These are phyloP conservation scores for Salarias fasciatus DNA, from an alignment of 2,797 vertebrate genomes.

Conservation along the genomic window DNA sequence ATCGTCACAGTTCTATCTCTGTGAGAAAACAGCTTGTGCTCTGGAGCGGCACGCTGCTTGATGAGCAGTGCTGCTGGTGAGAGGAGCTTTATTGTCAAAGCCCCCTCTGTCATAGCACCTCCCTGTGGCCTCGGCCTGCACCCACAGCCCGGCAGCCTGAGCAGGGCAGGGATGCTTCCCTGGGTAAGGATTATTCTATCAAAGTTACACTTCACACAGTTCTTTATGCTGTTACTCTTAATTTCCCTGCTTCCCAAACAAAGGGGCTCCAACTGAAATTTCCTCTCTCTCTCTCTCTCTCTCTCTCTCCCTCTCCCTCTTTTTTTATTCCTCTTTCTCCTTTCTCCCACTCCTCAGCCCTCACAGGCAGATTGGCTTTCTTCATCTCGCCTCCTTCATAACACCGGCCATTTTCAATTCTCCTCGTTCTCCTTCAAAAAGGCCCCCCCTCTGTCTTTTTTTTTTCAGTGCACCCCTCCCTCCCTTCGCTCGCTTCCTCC, in stretches of 20 bases:
- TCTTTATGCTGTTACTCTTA: slow-evolving; percentile 58
- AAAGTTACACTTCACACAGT: slow-evolving; percentile 53
- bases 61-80: slow-evolving; percentile 67
- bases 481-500: background rate
- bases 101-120: slow-evolving; percentile 77
- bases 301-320: background rate
- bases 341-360: slow-evolving; percentile 59
- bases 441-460: slow-evolving; percentile 58
- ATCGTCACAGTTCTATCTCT: slow-evolving; percentile 69
- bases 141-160: slow-evolving; percentile 52
- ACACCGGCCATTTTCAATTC: slow-evolving; percentile 81
- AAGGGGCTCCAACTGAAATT: slow-evolving; percentile 34
- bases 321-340: slow-evolving; percentile 34
- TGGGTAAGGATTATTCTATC: slow-evolving; percentile 59
- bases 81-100: slow-evolving; percentile 56
- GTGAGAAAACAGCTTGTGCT: slow-evolving; percentile 68
- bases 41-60: slow-evolving; percentile 62
- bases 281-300: slow-evolving; percentile 2
- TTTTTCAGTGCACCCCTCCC: slow-evolving; percentile 12
- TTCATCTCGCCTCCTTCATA: slow-evolving; percentile 80
- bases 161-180: slow-evolving; percentile 28
- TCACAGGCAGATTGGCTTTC: slow-evolving; percentile 79
- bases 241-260: slow-evolving; percentile 58
- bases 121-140: slow-evolving; percentile 74
- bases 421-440: slow-evolving; percentile 81